Evolutionary conservation across 2,113 vertebrate species (phyloP).

Genomic region (Vanacampus margaritifer): DNA sequence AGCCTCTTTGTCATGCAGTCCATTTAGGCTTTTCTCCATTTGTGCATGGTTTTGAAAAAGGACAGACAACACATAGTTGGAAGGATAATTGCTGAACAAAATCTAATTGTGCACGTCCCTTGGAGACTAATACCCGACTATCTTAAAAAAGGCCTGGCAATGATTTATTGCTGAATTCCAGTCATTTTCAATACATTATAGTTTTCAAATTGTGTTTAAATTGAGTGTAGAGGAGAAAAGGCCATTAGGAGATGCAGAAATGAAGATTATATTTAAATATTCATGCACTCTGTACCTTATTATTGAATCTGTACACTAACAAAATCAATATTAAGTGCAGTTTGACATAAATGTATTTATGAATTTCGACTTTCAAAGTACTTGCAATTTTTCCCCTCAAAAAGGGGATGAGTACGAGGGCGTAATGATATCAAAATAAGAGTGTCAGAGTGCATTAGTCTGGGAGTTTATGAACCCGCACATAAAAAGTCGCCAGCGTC

Average conservation of each 20-base stretch:
- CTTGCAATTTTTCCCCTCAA: conserved; percentile 99
- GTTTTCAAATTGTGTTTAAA: conserved; percentile 99
- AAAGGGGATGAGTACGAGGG: conserved; percentile 99
- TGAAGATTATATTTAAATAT: conserved; percentile 99
- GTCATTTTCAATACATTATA: conserved; percentile 99
- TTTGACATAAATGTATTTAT: conserved; percentile 99
- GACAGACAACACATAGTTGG: conserved; percentile 83
- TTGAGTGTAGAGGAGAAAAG: conserved; percentile 99
- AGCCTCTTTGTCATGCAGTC: conserved; percentile 77
- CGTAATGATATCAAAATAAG: conserved; percentile 99
- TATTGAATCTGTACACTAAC: conserved; percentile 99
- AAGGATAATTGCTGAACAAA: conserved; percentile 98
- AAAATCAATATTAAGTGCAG: conserved; percentile 99
- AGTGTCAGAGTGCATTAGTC: conserved; percentile 98
- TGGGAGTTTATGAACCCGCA: conserved; percentile 89
- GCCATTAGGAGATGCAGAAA: conserved; percentile 99
- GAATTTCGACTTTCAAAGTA: conserved; percentile 99
- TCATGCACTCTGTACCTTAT: conserved; percentile 99
- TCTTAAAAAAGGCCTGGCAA: conserved; percentile 96
- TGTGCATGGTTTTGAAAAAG: conserved; percentile 76
- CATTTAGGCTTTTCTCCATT: conserved; percentile 77
- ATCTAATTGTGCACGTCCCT: conserved; percentile 94
- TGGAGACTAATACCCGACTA: conserved; percentile 90
- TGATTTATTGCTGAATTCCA: conserved; percentile 99
- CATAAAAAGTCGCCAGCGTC: conserved; percentile 88